These are phyloP conservation scores for Oreochromis niloticus DNA, from an alignment of 2,113 vertebrate genomes.

Conservation along the genomic window DNA sequence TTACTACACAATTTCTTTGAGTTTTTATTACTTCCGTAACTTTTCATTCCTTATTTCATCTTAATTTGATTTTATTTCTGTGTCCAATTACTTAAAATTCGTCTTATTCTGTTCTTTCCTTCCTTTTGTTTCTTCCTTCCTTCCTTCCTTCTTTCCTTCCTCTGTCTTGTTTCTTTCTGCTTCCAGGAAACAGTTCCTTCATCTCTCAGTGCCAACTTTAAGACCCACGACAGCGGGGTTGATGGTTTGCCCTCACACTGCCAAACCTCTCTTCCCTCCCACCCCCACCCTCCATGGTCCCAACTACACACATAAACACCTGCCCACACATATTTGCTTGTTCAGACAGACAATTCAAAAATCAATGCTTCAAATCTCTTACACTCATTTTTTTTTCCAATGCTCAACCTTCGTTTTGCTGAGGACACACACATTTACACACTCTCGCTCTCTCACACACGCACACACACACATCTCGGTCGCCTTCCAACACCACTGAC, in stretches of 20 bases:
- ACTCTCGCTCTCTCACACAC: neutral
- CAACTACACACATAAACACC: neutral
- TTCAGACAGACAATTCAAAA: neutral
- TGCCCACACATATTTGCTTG: neutral
- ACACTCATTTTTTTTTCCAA: neutral
- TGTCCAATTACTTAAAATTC: neutral
- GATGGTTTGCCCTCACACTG: constrained; percentile 25
- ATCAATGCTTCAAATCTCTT: neutral
- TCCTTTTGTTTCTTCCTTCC: neutral
- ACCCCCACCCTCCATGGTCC: neutral
- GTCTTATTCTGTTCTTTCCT: neutral
- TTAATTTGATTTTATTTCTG: neutral
- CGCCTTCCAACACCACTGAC: constrained; percentile 50
- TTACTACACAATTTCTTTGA: neutral
- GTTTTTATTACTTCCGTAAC: neutral
- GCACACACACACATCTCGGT: neutral
- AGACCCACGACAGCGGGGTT: constrained; percentile 50
- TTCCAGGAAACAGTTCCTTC: constrained; percentile 41
- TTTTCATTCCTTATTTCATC: neutral
- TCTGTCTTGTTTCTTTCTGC: constrained; percentile 13
- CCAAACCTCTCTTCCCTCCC: neutral
- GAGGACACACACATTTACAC: neutral
- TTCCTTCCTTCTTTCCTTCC: neutral
- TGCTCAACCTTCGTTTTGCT: neutral
- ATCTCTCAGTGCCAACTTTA: constrained; percentile 38